Conservation (phyloP, 2,888 invertebrate genomes). For the Frankliniella intonsa region DNA sequence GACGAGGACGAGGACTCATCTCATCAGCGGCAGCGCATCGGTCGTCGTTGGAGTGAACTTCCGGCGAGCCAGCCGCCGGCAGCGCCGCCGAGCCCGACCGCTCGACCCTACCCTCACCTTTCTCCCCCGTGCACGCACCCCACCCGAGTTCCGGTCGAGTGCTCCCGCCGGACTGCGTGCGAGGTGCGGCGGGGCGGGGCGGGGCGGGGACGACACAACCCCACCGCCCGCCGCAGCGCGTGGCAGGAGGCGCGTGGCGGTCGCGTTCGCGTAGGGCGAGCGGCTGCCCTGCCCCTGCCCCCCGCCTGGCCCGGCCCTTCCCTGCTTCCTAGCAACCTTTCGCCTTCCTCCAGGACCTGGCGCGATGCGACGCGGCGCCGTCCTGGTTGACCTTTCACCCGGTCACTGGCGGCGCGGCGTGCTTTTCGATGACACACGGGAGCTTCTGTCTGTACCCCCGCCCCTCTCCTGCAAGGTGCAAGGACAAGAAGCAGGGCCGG, state of each 20-base stretch:
- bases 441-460: not conserved
- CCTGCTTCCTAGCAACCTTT: too few species aligned
- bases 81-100: not conserved
- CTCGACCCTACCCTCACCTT: too few species aligned
- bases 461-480: not conserved
- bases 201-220: not conserved
- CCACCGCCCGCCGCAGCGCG: not conserved
- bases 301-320: too few species aligned
- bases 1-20: not conserved
- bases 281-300: too few species aligned
- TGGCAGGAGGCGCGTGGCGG: not conserved
- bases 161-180: not conserved
- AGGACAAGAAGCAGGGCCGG: not conserved
- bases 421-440: too few species aligned
- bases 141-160: slow-evolving; percentile 6
- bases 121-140: not conserved
- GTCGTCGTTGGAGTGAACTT: not conserved
- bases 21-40: not conserved
- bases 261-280: too few species aligned
- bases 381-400: too few species aligned
- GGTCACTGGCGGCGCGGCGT: too few species aligned
- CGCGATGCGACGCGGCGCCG: too few species aligned
- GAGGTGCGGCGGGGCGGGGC: not conserved
- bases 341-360: too few species aligned
- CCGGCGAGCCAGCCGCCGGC: not conserved